phyloP scores from a whole-genome alignment of 2,797 vertebrate species.

The Trachops cirrhosus region DNA sequence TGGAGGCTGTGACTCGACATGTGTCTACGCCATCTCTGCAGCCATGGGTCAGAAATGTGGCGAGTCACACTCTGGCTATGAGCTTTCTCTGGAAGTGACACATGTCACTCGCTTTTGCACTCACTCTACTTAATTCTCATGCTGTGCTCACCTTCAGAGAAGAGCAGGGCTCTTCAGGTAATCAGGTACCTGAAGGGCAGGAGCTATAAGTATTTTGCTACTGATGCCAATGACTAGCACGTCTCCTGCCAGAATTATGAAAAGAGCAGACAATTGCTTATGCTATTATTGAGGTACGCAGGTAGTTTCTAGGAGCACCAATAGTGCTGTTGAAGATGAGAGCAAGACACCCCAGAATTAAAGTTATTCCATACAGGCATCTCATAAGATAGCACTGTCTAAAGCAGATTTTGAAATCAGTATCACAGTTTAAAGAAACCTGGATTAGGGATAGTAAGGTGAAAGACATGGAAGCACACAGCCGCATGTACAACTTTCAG shows the following conservation, averaged over 20 bases:
- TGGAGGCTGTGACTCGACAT: not conserved
- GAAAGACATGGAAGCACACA: not conserved
- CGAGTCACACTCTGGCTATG: not conserved
- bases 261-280: not conserved
- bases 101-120: not conserved
- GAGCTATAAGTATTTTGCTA: not conserved
- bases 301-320: not conserved
- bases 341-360: not conserved
- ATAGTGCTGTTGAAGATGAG: not conserved
- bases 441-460: not conserved
- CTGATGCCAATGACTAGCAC: not conserved
- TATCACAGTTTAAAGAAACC: not conserved
- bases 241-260: not conserved
- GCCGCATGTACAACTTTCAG: not conserved
- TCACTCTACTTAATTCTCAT: not conserved
- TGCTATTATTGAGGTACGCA: not conserved
- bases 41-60: not conserved
- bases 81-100: not conserved
- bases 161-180: not conserved
- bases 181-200: not conserved
- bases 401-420: conserved; percentile 15
- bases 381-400: not conserved
- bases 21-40: not conserved
- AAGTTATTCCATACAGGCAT: not conserved
- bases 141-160: not conserved